Evolutionary conservation across 2,113 vertebrate genomes (phyloP).

Genomic region (Sula dactylatra): DNA sequence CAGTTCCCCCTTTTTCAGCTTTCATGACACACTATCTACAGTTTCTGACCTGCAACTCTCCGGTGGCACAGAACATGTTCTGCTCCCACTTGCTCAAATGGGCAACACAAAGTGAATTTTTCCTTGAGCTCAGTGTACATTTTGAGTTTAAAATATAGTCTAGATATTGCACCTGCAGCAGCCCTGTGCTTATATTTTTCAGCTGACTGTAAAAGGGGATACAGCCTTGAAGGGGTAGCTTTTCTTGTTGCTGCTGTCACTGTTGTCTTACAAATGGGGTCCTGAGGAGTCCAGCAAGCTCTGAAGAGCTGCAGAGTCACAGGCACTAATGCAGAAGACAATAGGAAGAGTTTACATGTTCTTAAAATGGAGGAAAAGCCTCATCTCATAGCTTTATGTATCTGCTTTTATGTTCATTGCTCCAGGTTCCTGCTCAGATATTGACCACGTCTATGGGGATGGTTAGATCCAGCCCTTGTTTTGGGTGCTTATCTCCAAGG

Average conservation of each 20-base stretch:
- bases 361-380: neutral
- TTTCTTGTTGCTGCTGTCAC: neutral
- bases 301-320: neutral
- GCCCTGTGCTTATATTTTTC: neutral
- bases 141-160: neutral
- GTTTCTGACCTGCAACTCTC: neutral
- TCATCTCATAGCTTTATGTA: neutral
- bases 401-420: neutral
- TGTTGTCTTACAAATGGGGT: neutral
- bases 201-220: neutral
- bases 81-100: neutral
- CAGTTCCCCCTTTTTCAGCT: neutral
- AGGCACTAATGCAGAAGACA: neutral
- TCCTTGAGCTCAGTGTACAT: neutral
- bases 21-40: neutral
- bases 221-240: neutral
- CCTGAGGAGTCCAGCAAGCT: neutral
- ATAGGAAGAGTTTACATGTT: neutral
- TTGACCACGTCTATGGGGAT: accelerated
- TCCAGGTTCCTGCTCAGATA: neutral
- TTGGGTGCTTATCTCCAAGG: neutral
- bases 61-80: accelerated
- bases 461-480: neutral
- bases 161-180: neutral
- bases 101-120: neutral